Evolutionary conservation across 2,888 invertebrate species (phyloP).

Genomic region (Synanthedon myopaeformis): DNA sequence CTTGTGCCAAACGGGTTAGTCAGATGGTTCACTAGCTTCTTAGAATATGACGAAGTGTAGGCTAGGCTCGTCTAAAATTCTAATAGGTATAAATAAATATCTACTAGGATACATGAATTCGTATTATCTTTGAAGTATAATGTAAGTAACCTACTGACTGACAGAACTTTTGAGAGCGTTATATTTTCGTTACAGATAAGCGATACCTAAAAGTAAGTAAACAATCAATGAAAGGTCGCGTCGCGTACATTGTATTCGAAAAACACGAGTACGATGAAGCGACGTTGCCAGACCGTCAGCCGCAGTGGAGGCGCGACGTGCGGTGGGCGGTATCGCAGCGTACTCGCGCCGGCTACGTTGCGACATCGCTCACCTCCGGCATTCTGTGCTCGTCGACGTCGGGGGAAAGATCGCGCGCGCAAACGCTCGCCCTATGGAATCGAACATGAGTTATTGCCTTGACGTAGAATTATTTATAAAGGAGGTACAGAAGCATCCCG

Average conservation of each 20-base stretch:
- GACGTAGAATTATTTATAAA: conserved; percentile 42
- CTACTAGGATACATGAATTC: too few species aligned
- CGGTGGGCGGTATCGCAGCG: conserved; percentile 27
- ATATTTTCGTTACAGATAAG: not conserved
- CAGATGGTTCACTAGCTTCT: too few species aligned
- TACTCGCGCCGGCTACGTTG: not conserved
- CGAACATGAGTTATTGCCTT: conserved; percentile 22
- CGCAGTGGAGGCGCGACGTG: conserved; percentile 6
- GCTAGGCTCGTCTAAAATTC: too few species aligned
- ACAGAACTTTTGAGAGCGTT: too few species aligned
- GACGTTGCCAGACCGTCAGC: conserved; percentile 13
- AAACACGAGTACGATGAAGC: conserved; percentile 10
- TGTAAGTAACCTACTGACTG: too few species aligned
- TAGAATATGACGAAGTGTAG: too few species aligned
- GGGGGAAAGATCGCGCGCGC: not conserved
- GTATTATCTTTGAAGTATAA: too few species aligned
- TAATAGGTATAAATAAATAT: too few species aligned
- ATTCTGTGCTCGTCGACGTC: conserved; percentile 12
- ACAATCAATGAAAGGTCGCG: not conserved
- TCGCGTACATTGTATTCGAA: not conserved
- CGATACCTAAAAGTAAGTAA: not conserved
- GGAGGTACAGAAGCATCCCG: conserved; percentile 43
- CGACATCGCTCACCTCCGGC: not conserved
- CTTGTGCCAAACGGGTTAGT: too few species aligned
- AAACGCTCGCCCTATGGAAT: not conserved